Base-by-base conservation (phyloP, 1,140 invertebrate genomes). In the Drosophila pseudoananassae region DNA sequence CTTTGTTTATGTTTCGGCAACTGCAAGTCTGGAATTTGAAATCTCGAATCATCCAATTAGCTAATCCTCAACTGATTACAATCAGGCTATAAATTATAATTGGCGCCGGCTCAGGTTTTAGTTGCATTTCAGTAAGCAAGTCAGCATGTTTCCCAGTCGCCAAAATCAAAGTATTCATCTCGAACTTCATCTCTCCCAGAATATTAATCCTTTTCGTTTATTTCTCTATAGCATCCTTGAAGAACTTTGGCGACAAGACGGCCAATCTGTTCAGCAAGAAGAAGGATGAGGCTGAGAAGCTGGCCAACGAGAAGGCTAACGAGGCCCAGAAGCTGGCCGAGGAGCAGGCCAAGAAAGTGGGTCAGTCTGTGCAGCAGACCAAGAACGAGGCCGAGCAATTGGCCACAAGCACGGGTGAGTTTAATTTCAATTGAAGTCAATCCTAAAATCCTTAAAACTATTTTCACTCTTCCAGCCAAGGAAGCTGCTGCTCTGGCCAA, bases 211-310 rank as follows among this genome's bases (percentile, higher is more conserved):
- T 20, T 3, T 27, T 56, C 3, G 6, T 10, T 52, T 47, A 40
- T 3, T 50, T n/a, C 45, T 4, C 10, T 1, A 4, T 82, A 94
- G 94, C 93, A 31, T 93, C 93, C 58, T 93, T 94, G 92, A 93
- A 93, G 91, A 94, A 92, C 91, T 92, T 94, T 90, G 93, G 94
- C 73, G 93, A 94, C 91, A 94, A 94, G 91, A 94, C 94, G 25
- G 93, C 93, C 33, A 93, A 93, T 17, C 92, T 94, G 53, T 94
- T 94, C 90, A 93, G 94, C 40, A 92, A 93, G 63, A 94, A 94
- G 92, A 94, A 94, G 92, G 94, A 94, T 65, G 94, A 94, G 91
- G 93, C 92, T 6, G 93, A 93, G 68, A 92, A 93, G 60, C 60
- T 94, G 59, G 94, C 93, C n/a, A 71, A 87, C 25, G 93, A 94